Percentiles rank a stretch among this genome's conserved stretches.
phyloP scores from a whole-genome alignment of 2,113 vertebrate genomes.

The Hemibagrus wyckioides region DNA sequence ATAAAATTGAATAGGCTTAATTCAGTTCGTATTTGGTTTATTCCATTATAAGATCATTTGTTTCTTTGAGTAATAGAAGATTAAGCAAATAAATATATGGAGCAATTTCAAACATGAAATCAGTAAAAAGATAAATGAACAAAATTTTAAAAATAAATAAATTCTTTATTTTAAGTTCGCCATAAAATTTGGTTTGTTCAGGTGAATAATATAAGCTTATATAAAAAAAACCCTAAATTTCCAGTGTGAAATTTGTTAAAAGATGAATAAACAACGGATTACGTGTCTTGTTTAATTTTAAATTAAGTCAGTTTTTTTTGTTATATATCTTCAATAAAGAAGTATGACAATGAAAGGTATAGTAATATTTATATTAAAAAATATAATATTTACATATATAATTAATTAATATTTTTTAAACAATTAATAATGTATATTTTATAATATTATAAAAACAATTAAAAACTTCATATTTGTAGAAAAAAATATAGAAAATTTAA shows the following conservation, averaged over 20 bases:
- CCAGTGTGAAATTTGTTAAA: background rate
- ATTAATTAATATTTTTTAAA: no score
- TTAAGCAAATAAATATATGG: background rate
- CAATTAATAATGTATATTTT: no score
- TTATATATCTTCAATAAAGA: background rate
- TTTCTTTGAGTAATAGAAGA: background rate
- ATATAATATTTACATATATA: no score
- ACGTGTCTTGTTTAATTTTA: background rate
- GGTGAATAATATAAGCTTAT: background rate
- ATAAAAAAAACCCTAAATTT: background rate
- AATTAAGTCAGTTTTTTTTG: background rate
- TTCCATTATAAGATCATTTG: background rate
- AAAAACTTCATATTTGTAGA: no score
- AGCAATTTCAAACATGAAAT: background rate
- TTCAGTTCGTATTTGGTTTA: background rate
- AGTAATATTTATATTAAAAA: no score
- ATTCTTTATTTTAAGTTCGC: background rate
- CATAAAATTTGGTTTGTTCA: background rate
- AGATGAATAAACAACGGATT: no score
- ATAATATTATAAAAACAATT: no score
- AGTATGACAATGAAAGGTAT: no score
- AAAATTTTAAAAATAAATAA: background rate
- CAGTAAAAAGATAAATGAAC: background rate
- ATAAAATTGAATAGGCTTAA: background rate
- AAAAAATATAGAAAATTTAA: background rate